A percentile compares a stretch with the other conserved stretches of the same genome.
Conservation (phyloP, 2,888 invertebrate species). For the Dinocampus coccinellae region DNA sequence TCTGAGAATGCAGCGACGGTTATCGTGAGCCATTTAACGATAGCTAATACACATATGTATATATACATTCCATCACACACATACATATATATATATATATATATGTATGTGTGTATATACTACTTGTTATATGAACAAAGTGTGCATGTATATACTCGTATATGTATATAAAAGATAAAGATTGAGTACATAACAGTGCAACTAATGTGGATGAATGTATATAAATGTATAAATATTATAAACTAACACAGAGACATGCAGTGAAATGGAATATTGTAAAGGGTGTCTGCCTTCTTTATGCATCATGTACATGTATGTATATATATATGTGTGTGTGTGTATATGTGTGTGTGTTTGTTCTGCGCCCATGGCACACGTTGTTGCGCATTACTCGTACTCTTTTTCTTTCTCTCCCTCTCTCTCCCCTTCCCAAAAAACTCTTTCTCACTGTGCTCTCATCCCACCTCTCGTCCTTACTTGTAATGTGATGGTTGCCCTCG, state of each 20-base stretch:
- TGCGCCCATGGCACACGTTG: conserved; percentile 58
- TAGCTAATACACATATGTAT: conserved; percentile 22
- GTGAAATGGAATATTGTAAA: conserved; percentile 41
- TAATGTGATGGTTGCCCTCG: conserved; percentile 37
- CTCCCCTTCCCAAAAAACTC: too few relatives aligned
- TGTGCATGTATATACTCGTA: too few relatives aligned
- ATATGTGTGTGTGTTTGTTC: too few relatives aligned
- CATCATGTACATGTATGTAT: too few relatives aligned
- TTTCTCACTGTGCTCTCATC: too few relatives aligned
- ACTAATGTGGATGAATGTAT: neutral
- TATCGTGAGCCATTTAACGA: conserved; percentile 36
- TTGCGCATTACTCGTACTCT: conserved; percentile 9
- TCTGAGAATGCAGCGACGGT: conserved; percentile 53
- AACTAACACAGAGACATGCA: neutral
- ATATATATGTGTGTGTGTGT: too few relatives aligned
- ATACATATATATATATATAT: too few relatives aligned
- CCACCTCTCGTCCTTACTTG: conserved; percentile 18
- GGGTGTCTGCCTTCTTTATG: conserved; percentile 54
- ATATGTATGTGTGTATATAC: too few relatives aligned
- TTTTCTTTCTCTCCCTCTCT: neutral
- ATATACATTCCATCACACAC: neutral
- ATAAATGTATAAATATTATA: neutral
- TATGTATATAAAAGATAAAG: too few relatives aligned
- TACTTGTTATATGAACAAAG: too few relatives aligned
- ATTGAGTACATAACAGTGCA: neutral